A percentile compares a stretch with the other conserved stretches of the same genome.
Conservation (phyloP, 1,140 invertebrate species). For the Cardiocondyla obscurior region DNA sequence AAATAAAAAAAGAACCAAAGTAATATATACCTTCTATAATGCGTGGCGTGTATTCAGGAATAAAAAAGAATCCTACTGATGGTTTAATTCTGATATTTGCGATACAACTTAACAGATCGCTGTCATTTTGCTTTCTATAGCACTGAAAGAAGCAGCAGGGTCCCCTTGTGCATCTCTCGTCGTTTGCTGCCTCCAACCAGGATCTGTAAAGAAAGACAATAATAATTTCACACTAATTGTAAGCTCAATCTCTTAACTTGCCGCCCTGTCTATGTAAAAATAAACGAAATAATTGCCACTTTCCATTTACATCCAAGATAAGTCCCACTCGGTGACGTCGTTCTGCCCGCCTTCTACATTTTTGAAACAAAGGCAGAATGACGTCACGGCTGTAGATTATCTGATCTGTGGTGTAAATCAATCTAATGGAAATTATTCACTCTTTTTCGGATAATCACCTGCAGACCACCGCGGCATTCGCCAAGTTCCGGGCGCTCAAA, state of each 20-base stretch:
- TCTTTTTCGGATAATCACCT: no score
- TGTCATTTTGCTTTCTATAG: background rate
- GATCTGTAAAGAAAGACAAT: slow-evolving; percentile 71
- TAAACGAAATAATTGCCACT: no score
- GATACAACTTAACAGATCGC: slow-evolving; percentile 22
- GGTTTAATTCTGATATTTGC: slow-evolving; percentile 73
- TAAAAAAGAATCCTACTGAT: slow-evolving; percentile 68
- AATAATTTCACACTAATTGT: background rate
- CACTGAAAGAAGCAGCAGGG: slow-evolving; percentile 35
- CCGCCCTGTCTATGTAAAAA: no score
- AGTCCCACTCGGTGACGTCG: no score
- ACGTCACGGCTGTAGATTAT: no score
- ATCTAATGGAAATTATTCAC: no score
- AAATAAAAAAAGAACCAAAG: background rate
- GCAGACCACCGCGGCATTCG: slow-evolving; percentile 73
- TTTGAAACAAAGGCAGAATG: no score
- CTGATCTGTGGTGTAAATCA: no score
- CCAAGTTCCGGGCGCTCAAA: slow-evolving; percentile 75
- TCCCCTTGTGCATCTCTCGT: slow-evolving; percentile 63
- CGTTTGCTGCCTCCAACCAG: slow-evolving; percentile 74
- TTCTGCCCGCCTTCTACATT: no score
- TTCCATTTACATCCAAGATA: no score
- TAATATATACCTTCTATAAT: slow-evolving; percentile 10
- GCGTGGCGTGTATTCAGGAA: background rate
- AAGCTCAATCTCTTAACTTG: no score